Evolutionary conservation across 2,113 vertebrate genomes (phyloP).

Genomic region (Geococcyx californianus): DNA sequence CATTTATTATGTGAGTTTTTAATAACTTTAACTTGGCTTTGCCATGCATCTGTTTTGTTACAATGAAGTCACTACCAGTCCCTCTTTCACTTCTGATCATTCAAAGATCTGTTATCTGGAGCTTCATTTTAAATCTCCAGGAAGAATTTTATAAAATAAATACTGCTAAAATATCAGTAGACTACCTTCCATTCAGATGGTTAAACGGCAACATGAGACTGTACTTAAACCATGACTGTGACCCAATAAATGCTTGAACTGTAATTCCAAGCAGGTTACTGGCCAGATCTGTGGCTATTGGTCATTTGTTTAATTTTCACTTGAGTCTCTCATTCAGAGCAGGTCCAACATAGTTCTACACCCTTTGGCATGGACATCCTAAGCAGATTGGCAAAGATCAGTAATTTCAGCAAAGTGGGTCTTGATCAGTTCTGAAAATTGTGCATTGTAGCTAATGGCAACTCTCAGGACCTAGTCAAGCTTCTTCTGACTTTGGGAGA

Average conservation of each 20-base stretch:
- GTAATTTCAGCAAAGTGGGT: not conserved
- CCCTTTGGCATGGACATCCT: not conserved
- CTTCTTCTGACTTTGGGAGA: not conserved
- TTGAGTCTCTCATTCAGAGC: not conserved
- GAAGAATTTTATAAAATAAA: not conserved
- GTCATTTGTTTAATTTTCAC: not conserved
- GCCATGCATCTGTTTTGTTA: not conserved
- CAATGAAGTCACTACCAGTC: not conserved
- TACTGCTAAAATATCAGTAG: not conserved
- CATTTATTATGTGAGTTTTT: not conserved
- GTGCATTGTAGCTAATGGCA: not conserved
- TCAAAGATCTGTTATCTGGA: not conserved
- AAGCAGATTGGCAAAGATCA: not conserved
- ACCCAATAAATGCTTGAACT: not conserved
- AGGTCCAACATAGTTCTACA: not conserved
- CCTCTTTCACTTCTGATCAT: not conserved
- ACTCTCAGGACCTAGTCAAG: not conserved
- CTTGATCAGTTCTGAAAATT: not conserved
- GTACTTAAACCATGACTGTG: rapidly evolving
- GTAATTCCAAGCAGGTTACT: not conserved
- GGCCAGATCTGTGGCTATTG: not conserved
- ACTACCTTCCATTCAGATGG: not conserved
- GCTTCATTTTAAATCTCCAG: not conserved
- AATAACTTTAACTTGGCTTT: not conserved
- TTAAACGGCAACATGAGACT: not conserved